These are phyloP conservation scores for Sardina pilchardus DNA, from an alignment of 2,113 vertebrate genomes.

Conservation along the genomic window DNA sequence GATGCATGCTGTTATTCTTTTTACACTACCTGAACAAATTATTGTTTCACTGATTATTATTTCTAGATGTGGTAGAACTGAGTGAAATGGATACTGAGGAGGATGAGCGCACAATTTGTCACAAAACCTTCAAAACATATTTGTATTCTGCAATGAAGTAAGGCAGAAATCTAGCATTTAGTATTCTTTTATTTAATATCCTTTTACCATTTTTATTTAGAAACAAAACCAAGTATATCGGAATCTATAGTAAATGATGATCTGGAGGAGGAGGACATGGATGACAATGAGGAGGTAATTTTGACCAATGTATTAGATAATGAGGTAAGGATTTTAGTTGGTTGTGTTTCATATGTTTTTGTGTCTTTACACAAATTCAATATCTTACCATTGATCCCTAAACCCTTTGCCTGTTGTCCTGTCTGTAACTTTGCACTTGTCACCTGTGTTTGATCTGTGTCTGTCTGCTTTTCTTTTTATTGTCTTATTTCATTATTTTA, in stretches of 20 bases:
- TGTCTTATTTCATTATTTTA: no score
- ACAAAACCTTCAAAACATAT: not conserved
- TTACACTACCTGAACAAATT: not conserved
- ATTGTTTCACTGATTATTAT: not conserved
- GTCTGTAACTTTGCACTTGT: no score
- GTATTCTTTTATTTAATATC: not conserved
- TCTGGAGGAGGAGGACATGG: slow-evolving; percentile 39
- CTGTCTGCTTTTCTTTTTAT: no score
- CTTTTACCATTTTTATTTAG: slow-evolving; percentile 12
- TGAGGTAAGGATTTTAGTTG: slow-evolving; percentile 20
- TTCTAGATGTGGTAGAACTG: slow-evolving; percentile 60
- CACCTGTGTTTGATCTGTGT: no score
- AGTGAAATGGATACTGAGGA: slow-evolving; percentile 33
- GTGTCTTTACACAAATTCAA: no score
- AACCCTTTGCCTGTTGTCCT: no score
- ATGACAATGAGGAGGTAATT: slow-evolving; percentile 30
- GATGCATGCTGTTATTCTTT: not conserved
- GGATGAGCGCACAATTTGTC: not conserved
- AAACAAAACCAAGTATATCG: accelerated
- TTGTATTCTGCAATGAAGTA: not conserved
- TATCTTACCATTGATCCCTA: no score
- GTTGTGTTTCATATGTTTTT: not conserved
- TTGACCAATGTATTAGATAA: slow-evolving; percentile 7
- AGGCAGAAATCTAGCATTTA: not conserved
- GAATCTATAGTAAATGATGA: slow-evolving; percentile 9